Evolutionary conservation across 2,797 vertebrate genomes (phyloP).

Genomic region (Danio tinwini): DNA sequence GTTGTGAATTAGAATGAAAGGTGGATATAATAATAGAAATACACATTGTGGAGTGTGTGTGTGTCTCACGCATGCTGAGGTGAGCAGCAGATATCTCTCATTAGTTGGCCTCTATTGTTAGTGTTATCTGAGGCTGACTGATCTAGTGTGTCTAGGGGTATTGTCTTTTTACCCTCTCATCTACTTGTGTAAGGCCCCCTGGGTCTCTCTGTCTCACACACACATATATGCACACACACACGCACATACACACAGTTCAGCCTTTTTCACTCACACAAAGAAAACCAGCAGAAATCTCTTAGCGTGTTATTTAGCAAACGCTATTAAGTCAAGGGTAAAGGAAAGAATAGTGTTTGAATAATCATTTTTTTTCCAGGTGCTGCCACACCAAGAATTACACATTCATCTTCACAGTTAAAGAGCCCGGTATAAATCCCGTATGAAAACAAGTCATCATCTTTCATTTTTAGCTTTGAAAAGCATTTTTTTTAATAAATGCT

Average conservation of each 20-base stretch:
- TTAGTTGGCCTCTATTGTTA: constrained; percentile 71
- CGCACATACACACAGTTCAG: constrained; percentile 1
- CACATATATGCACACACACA: not conserved
- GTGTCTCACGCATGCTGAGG: constrained; percentile 57
- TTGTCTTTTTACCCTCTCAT: constrained; percentile 71
- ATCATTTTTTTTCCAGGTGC: constrained; percentile 40
- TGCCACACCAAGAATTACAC: not conserved
- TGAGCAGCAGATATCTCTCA: constrained; percentile 72
- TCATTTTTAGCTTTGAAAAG: not conserved
- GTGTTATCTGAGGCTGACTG: constrained; percentile 74
- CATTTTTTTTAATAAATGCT: not conserved
- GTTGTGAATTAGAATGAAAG: constrained; percentile 19
- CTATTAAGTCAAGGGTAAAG: constrained; percentile 10
- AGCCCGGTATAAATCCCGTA: not conserved
- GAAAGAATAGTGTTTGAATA: constrained; percentile 11
- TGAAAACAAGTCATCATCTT: constrained; percentile 22
- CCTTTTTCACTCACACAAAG: constrained; percentile 26
- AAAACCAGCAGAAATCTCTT: constrained; percentile 27
- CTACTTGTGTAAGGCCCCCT: constrained; percentile 66
- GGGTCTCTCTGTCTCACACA: constrained; percentile 27
- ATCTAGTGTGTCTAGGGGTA: constrained; percentile 67
- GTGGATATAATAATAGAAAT: constrained; percentile 25
- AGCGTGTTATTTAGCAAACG: constrained; percentile 7
- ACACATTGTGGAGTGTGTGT: not conserved
- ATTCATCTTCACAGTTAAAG: not conserved